Evolutionary conservation across 2,888 invertebrate species (phyloP), one percentile per base, ranked within the genome.

Genomic region (Ectemnius lituratus): DNA sequence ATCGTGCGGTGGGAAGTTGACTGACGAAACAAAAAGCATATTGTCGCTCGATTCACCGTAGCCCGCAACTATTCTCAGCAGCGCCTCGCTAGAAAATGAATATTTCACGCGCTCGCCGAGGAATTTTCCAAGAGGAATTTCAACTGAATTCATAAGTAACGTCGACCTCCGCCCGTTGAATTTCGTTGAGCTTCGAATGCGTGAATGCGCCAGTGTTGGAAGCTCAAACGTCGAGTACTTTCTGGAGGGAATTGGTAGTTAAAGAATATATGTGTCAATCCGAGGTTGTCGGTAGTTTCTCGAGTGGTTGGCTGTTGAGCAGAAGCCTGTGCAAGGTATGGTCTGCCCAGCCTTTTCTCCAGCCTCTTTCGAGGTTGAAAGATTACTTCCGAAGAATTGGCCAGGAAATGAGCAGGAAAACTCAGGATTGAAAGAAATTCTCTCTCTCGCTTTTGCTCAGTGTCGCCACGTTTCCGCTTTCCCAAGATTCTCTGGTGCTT

Each of bases 21-120:
- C 16, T 66, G 23, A 23, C 62, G 66, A 67, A 71, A 71, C 67
- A 67, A 71, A 67, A 71, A 62, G 47, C 47, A 62, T 47, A 71
- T 62, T 62, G 67, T 64, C 37, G 37, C 37, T 11, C 8, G 37
- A 8, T 37, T 45, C 28, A 60, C 45, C 52, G 61, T 11, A 5
- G 37, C 0, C 1, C 37, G 8, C 37, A 37, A 37, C 8, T 37
- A 1, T 37, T 37, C 37, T 28, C 59, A 4, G 59, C 13, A 14
- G 5, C 37, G 37, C 37, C 37, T 6, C 11, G 8, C 37, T 27
- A 11, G 20, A 18, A 20, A 28, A 58, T 62, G 62, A 71, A 71
- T 71, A 58, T 71, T 71, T 71, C 70, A 62, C 62, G 14, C 2
- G 16, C 27, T 56, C 27, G 46, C 28, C 28, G 28, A 13, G 11